These are phyloP conservation scores for Megathymus violae DNA, from an alignment of 1,140 invertebrate species.

Conservation along the genomic window DNA sequence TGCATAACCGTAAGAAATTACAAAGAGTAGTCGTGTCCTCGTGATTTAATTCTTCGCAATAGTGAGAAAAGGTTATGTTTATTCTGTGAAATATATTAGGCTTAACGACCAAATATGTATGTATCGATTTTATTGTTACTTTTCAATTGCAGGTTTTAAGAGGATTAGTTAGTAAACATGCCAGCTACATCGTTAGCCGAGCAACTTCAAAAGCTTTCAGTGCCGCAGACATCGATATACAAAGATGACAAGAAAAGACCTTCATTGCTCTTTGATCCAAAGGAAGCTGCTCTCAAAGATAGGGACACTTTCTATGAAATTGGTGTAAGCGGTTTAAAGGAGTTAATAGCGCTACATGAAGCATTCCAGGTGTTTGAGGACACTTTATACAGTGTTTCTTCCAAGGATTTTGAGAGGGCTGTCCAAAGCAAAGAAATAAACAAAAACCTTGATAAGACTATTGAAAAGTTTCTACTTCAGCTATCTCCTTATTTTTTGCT, in stretches of 20 bases:
- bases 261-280: slow-evolving; percentile 94
- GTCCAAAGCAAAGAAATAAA: slow-evolving; percentile 91
- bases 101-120: too few relatives aligned
- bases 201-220: slow-evolving; percentile 91
- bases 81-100: too few relatives aligned
- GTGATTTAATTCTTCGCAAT: too few relatives aligned
- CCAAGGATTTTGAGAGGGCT: slow-evolving; percentile 91
- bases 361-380: slow-evolving; percentile 89
- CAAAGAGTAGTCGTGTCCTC: too few relatives aligned
- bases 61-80: too few relatives aligned
- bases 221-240: slow-evolving; percentile 90
- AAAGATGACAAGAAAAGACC: slow-evolving; percentile 88
- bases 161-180: too few relatives aligned
- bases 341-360: slow-evolving; percentile 89
- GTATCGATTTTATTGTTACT: too few relatives aligned
- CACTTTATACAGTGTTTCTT: slow-evolving; percentile 90
- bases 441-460: slow-evolving; percentile 88
- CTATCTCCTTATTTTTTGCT: slow-evolving; percentile 95
- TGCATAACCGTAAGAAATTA: too few relatives aligned
- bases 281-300: slow-evolving; percentile 94
- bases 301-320: slow-evolving; percentile 93
- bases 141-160: slow-evolving; percentile 6
- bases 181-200: slow-evolving; percentile 90
- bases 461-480: slow-evolving; percentile 92
- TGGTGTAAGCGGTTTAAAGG: slow-evolving; percentile 92